Conservation (phyloP, 2,888 invertebrate species). For the Drosophila falleni region DNA sequence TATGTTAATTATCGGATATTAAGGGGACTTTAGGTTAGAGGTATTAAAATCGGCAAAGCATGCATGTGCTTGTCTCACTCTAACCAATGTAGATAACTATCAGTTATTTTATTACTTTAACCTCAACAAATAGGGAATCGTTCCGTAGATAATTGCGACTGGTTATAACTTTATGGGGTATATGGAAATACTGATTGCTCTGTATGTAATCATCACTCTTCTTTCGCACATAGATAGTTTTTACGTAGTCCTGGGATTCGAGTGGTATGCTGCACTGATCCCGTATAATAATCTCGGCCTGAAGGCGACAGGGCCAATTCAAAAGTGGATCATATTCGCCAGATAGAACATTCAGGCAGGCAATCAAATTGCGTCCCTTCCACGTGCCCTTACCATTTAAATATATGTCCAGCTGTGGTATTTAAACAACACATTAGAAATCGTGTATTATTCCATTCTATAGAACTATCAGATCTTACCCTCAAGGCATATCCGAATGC, state of each 20-base stretch:
- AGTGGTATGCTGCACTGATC: conserved; percentile 87
- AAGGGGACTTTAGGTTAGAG: not conserved
- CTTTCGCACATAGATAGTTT: conserved; percentile 87
- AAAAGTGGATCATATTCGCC: conserved; percentile 91
- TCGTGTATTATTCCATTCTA: not conserved
- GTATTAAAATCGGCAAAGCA: not conserved
- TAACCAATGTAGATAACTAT: not conserved
- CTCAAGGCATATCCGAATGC: conserved; percentile 91
- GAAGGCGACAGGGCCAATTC: conserved; percentile 90
- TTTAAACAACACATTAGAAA: not conserved
- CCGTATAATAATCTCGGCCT: conserved; percentile 88
- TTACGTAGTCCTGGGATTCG: conserved; percentile 88
- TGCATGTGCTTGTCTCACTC: not conserved
- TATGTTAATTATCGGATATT: not conserved
- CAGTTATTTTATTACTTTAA: conserved; percentile 76
- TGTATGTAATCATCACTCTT: conserved; percentile 85
- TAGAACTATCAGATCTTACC: conserved; percentile 83
- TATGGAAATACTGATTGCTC: conserved; percentile 84
- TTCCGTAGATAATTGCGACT: conserved; percentile 83
- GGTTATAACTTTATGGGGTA: conserved; percentile 83
- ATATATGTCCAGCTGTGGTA: conserved; percentile 88
- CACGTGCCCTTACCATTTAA: conserved; percentile 92
- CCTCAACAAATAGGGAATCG: conserved; percentile 84
- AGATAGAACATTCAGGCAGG: conserved; percentile 89
- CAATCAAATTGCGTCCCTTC: conserved; percentile 90